Base-by-base conservation (phyloP, 2,113 vertebrate genomes). In the Callipepla californica region DNA sequence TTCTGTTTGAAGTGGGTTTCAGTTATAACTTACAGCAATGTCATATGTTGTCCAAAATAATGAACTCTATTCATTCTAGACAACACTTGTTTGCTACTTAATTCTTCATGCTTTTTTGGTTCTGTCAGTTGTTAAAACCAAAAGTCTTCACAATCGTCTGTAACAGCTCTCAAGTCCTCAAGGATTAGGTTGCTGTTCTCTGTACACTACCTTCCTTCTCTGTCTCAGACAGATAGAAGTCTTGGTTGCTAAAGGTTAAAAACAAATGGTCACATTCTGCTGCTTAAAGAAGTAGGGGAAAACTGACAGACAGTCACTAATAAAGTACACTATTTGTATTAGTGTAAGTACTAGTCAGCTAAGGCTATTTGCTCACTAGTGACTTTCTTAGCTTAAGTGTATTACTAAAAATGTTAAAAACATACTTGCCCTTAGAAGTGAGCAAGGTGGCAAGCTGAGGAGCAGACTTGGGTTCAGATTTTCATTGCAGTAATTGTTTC, bases 181-280 rank as follows among this genome's bases (percentile, higher is more conserved):
- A 20, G 25, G 28, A 38, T 13, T 13, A 21, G 55, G 21, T 6
- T 15, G 16, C 47, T 30, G 53, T 40, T 59, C 25, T 26, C 11
- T 2, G 2, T 21, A 21, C 12, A 20, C 34, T 1, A 1, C 16
- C 0, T n/a, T 34, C 28, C 47, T 44, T 32, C 45, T 55, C 25
- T 1, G 9, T 13, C 63, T 20, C 32, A 12, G 28, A 4, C 1
- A 19, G 28, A 4, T 67, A 48, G 36, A 12, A 7, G 6, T 32
- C 63, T 58, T 45, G 0, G 0, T 26, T 51, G n/a, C 42, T 22
- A 22, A n/a, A 30, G 7, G 22, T 38, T 34, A 18, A n/a, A 36
- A 23, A 18, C 13, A 20, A 66, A 30, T 1, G 0, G 5, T 58
- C 63, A 18, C 8, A 63, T 17, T 22, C 48, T 14, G 38, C 38